Evolutionary conservation across 2,888 invertebrate genomes (phyloP), one percentile per base, ranked within the genome.

Genomic region (Fragum sueziense): DNA sequence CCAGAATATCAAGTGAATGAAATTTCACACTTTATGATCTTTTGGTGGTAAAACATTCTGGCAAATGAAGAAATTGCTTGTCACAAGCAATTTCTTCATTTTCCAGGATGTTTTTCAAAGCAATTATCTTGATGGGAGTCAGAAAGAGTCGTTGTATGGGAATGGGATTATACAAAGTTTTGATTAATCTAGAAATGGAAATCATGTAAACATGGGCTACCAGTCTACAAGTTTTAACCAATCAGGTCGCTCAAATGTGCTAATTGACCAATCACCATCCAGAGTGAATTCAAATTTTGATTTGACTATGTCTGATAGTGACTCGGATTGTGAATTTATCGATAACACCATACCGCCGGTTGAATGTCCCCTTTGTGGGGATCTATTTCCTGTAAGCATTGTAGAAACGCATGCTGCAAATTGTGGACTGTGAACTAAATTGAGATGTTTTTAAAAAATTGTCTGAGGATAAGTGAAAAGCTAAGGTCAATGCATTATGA

Each of bases 311-410:
- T n/a, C n/a, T n/a, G 33, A 34, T 33, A 51, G 31, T 62, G 72
- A 62, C 7, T 31, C 27, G 31, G 51, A 61, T 37, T 11, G 27
- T 61, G 65, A 65, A 20, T 34, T 22, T 52, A 22, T 75, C 1
- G 51, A 34, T 27, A 27, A 62, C 6, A 29, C 22, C 11, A 61
- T 22, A n/a, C 47, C 65, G 6, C 72, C 68, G 31, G 78, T 82
- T 27, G 78, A 78, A 29, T 83, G 83, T 33, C 83, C 83, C 1
- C 41, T 83, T 25, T 83, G 83, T 80, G 78, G 68, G 20, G 71
- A 73, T 29, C 76, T 52, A 27, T 83, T 74, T 41, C 83, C 80
- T 2, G 65, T 41, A 14, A 41, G n/a, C 33, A 25, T 78, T 14
- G 73, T 83, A 61, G 74, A 83, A 54, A 14, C 57, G n/a, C 83